A percentile compares a stretch with the other conserved stretches of the same genome.
These are phyloP conservation scores for Petrolisthes manimaculis DNA, from an alignment of 2,888 invertebrate genomes.

Conservation along the genomic window DNA sequence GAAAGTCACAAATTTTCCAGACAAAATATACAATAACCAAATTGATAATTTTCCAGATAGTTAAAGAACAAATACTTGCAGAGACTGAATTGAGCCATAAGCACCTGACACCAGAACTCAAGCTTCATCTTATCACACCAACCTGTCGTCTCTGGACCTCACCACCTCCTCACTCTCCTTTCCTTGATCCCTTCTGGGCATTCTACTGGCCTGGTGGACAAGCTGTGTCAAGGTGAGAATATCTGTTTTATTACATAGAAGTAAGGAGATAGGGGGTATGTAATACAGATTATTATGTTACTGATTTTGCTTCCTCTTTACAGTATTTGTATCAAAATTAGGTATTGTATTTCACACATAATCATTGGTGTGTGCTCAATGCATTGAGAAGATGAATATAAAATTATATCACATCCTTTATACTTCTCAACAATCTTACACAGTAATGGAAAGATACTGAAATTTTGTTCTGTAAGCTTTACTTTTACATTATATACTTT, in stretches of 20 bases:
- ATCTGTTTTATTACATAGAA: not conserved
- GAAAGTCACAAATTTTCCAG: too few species aligned
- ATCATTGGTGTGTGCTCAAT: too few species aligned
- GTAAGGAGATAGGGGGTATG: not conserved
- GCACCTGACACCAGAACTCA: slow-evolving; percentile 78
- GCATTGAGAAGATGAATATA: too few species aligned
- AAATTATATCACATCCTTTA: too few species aligned
- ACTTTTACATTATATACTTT: too few species aligned
- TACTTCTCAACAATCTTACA: too few species aligned
- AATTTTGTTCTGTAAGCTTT: too few species aligned
- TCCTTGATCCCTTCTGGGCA: slow-evolving; percentile 80
- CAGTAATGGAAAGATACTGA: too few species aligned
- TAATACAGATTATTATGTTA: not conserved
- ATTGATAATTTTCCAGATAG: slow-evolving; percentile 16
- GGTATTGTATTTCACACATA: too few species aligned
- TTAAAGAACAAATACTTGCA: slow-evolving; percentile 59
- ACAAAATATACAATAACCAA: too few species aligned
- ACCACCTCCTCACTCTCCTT: slow-evolving; percentile 69
- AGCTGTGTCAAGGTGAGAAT: slow-evolving; percentile 75
- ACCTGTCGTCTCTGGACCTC: slow-evolving; percentile 76
- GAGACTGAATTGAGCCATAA: slow-evolving; percentile 70
- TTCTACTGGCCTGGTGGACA: slow-evolving; percentile 86
- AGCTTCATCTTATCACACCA: slow-evolving; percentile 76
- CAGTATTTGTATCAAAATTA: too few species aligned
- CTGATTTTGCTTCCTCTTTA: too few species aligned